A percentile compares a stretch with the other conserved stretches of the same genome.
These are phyloP conservation scores for Empis stercorea DNA, from an alignment of 2,888 invertebrate species.

Conservation along the genomic window DNA sequence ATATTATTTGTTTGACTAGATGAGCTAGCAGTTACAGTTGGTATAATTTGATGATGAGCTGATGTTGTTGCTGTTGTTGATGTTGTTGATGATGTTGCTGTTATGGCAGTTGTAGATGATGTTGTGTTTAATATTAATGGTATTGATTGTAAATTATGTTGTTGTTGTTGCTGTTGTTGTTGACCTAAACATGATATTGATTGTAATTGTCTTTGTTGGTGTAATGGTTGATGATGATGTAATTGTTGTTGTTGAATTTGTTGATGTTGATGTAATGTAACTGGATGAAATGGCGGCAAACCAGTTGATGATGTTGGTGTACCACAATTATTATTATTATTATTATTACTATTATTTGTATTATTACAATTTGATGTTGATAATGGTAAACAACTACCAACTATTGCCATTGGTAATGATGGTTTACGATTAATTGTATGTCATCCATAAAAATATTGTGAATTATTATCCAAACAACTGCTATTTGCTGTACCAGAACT, in stretches of 20 bases:
- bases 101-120: constrained; percentile 19
- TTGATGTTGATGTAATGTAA: constrained; percentile 8
- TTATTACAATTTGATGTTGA: constrained; percentile 1
- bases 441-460: constrained; percentile 34
- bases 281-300: constrained; percentile 4
- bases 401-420: constrained; percentile 25
- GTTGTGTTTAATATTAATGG: too few relatives aligned
- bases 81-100: constrained; percentile 23
- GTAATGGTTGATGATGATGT: background rate
- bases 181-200: background rate
- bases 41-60: background rate
- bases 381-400: constrained; percentile 16
- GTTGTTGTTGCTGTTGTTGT: constrained; percentile 7
- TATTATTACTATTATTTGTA: constrained; percentile 4
- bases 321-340: constrained; percentile 18
- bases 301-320: constrained; percentile 18
- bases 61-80: constrained; percentile 17
- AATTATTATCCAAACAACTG: constrained; percentile 10
- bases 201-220: background rate
- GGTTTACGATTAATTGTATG: constrained; percentile 31
- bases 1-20: background rate
- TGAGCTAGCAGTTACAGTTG: background rate
- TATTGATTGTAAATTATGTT: background rate
- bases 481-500: constrained; percentile 25
- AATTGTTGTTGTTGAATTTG: background rate